A percentile compares a stretch with the other conserved stretches of the same genome.
These are phyloP conservation scores for Pangasius macronema DNA, from an alignment of 2,797 vertebrate genomes.

Conservation along the genomic window DNA sequence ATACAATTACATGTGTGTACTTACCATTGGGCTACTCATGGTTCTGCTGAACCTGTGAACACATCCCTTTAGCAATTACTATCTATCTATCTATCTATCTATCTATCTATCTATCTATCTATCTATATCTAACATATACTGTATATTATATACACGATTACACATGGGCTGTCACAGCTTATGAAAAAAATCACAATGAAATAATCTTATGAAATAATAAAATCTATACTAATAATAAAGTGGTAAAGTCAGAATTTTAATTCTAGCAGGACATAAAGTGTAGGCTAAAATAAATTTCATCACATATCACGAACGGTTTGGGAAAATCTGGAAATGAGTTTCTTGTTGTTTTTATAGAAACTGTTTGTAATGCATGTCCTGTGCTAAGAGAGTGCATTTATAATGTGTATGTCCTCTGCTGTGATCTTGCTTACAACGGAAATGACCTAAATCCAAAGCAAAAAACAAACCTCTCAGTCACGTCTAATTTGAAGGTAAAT, in stretches of 20 bases:
- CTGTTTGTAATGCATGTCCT: neutral
- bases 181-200: neutral
- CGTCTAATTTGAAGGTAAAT: neutral
- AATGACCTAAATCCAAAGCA: neutral
- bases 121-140: too few species aligned
- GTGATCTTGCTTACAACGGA: neutral
- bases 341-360: neutral
- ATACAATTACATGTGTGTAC: conserved; percentile 6
- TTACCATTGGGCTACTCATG: neutral
- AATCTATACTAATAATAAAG: neutral
- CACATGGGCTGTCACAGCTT: neutral
- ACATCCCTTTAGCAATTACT: neutral
- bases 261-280: neutral
- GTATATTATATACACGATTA: neutral
- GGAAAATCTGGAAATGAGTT: neutral
- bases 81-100: neutral
- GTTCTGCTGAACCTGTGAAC: conserved; percentile 3
- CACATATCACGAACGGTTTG: neutral
- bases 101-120: neutral
- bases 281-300: neutral
- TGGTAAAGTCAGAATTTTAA: neutral
- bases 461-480: neutral
- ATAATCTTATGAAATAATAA: neutral
- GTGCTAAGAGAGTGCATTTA: neutral
- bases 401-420: neutral